Conservation (phyloP, 2,888 invertebrate species). For the Macroteleia sp. region DNA sequence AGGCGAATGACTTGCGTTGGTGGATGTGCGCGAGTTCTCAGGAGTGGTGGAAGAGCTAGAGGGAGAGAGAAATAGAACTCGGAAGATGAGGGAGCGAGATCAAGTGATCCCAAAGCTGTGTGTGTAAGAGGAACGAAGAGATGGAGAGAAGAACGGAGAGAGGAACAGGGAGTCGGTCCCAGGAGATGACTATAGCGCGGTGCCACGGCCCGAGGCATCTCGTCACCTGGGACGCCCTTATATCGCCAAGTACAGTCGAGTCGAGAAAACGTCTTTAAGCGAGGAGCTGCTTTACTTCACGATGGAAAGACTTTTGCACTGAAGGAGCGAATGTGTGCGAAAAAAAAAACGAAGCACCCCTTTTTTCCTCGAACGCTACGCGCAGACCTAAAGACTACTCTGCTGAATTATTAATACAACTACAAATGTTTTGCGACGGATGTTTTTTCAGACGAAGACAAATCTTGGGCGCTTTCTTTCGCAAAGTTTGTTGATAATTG, state of each 20-base stretch:
- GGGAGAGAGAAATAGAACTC: constrained; percentile 20
- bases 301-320: constrained; percentile 70
- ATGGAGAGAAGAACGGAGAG: too few species aligned
- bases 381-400: constrained; percentile 22
- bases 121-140: too few species aligned
- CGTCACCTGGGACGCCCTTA: constrained; percentile 82
- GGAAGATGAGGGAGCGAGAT: constrained; percentile 6
- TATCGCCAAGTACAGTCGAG: constrained; percentile 81
- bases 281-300: constrained; percentile 71
- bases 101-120: too few species aligned
- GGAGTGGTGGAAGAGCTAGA: constrained; percentile 34
- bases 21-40: constrained; percentile 18
- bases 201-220: constrained; percentile 81
- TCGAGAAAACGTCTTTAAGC: constrained; percentile 77
- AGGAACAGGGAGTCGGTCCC: constrained; percentile 76
- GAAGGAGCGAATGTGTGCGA: constrained; percentile 45
- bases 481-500: constrained; percentile 26
- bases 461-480: constrained; percentile 6
- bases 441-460: constrained; percentile 11
- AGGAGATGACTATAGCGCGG: constrained; percentile 78
- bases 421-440: constrained; percentile 44
- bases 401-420: constrained; percentile 49
- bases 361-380: too few species aligned
- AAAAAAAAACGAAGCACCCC: constrained; percentile 32
- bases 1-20: constrained; percentile 56